phyloP scores from a whole-genome alignment of 2,797 vertebrate species.

The Microchirus variegatus region DNA sequence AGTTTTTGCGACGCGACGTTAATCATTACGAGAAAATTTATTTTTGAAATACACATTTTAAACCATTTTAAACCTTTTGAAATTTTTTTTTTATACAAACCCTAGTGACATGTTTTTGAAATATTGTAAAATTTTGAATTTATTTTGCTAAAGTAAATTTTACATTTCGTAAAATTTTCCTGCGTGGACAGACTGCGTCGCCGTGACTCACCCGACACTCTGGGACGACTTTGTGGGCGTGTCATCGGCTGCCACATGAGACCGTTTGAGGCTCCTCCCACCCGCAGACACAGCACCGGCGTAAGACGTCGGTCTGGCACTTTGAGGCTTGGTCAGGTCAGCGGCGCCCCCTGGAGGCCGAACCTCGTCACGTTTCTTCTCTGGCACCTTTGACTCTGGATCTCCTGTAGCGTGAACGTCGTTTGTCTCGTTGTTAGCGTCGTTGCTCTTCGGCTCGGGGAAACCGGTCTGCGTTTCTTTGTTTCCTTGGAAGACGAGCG shows the following conservation, averaged over 20 bases:
- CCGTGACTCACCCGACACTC: constrained; percentile 11
- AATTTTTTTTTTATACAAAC: too few species aligned
- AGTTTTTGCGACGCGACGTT: too few species aligned
- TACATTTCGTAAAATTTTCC: too few species aligned
- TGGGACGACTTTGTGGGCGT: not conserved
- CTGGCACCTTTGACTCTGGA: constrained; percentile 11
- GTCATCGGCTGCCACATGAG: fast-evolving
- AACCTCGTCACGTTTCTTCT: not conserved
- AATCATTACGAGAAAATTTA: too few species aligned
- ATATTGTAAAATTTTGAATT: too few species aligned
- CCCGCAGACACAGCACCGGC: constrained; percentile 3
- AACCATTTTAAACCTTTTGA: too few species aligned
- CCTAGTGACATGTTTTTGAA: too few species aligned
- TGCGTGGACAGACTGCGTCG: too few species aligned
- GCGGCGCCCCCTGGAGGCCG: not conserved
- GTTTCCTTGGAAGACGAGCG: not conserved
- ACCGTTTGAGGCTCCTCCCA: not conserved
- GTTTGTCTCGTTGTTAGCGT: not conserved
- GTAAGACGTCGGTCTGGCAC: constrained; percentile 20
- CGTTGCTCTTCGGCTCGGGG: not conserved
- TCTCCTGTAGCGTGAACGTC: not conserved
- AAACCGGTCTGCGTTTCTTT: constrained; percentile 67
- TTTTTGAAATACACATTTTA: too few species aligned
- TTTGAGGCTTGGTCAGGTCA: not conserved
- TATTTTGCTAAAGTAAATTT: too few species aligned